Conservation (phyloP, 2,888 invertebrate species). For the Callyntrura sp. region DNA sequence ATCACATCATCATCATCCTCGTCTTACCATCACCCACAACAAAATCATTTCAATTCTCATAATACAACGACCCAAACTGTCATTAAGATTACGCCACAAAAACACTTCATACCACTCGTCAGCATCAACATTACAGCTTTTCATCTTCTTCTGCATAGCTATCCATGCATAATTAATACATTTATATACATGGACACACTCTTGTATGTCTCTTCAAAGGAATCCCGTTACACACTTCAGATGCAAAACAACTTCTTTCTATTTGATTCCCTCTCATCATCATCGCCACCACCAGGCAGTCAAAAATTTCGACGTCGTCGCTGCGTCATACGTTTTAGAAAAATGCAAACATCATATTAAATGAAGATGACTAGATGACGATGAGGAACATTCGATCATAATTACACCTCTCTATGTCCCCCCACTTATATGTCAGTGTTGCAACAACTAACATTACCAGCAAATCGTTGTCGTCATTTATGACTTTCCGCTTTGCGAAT, state of each 20-base stretch:
- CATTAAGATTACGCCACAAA: slow-evolving; percentile 1
- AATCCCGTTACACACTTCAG: slow-evolving; percentile 41
- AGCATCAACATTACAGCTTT: background rate
- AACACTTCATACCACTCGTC: background rate
- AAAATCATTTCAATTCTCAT: slow-evolving; percentile 3
- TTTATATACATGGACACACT: background rate
- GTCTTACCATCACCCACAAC: slow-evolving; percentile 23
- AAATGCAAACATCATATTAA: background rate
- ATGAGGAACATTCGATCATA: background rate
- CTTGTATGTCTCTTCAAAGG: background rate
- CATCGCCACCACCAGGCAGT: background rate
- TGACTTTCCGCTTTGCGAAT: background rate
- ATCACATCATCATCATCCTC: slow-evolving; percentile 11
- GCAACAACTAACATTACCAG: background rate
- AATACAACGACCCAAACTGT: slow-evolving; percentile 32
- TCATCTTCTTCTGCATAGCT: background rate
- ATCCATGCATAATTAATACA: background rate
- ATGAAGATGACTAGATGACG: background rate
- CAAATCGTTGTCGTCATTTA: slow-evolving; percentile 4
- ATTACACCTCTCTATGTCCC: background rate
- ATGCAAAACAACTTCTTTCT: background rate
- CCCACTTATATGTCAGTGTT: background rate
- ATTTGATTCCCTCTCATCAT: slow-evolving; percentile 14
- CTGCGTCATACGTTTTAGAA: background rate
- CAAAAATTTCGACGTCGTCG: background rate